A percentile compares a stretch with the other conserved stretches of the same genome.
Evolutionary conservation across 2,797 vertebrate genomes (phyloP).

Genomic region (Halcyon leucocephala): DNA sequence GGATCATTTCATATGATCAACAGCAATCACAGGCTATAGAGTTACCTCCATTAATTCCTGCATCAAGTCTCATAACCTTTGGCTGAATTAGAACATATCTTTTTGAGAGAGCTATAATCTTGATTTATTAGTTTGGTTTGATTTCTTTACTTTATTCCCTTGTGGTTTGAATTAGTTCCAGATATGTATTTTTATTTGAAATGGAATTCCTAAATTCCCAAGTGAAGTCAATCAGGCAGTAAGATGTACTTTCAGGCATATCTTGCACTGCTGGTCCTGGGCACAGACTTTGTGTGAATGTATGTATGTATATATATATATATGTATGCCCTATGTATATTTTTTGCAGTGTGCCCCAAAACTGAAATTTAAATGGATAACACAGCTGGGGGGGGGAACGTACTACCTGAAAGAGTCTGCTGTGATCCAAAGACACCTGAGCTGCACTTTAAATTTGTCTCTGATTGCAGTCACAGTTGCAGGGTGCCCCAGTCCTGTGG

Average conservation of each 20-base stretch:
- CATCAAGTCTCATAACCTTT: conserved; percentile 1
- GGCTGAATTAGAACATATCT: neutral
- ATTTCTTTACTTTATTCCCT: conserved; percentile 29
- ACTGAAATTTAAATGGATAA: neutral
- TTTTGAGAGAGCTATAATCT: conserved; percentile 2
- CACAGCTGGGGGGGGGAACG: neutral
- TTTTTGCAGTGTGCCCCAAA: neutral
- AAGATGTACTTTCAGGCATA: neutral
- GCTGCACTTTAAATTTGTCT: neutral
- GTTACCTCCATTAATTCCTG: neutral
- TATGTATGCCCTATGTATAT: neutral
- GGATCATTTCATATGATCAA: neutral
- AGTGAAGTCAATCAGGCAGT: neutral
- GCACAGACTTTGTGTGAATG: neutral
- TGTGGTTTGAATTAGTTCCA: conserved; percentile 51
- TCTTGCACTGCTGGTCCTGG: neutral
- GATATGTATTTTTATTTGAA: conserved; percentile 43
- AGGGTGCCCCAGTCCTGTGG: accelerated
- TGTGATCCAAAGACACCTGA: neutral
- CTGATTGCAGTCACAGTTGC: neutral
- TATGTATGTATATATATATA: no score
- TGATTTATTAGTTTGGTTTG: conserved; percentile 53
- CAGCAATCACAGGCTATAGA: neutral
- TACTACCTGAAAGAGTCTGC: neutral
- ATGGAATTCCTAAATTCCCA: conserved; percentile 46